Conservation (phyloP, 2,888 invertebrate genomes). For the Anorthoa munda region DNA sequence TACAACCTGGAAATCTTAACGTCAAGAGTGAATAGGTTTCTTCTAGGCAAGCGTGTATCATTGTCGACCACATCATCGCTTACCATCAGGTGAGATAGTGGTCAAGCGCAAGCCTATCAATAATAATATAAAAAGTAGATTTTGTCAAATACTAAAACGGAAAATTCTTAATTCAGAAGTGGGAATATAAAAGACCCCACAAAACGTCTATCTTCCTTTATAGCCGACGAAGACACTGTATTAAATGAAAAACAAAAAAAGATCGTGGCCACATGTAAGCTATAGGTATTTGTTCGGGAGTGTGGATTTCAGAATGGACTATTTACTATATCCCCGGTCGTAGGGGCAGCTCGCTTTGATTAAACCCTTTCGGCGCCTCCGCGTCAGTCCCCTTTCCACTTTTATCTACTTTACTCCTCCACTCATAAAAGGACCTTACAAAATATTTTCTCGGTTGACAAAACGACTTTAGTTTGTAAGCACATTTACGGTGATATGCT, state of each 20-base stretch:
- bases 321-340: constrained; percentile 82
- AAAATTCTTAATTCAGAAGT: too few species aligned
- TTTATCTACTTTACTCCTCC: constrained; percentile 79
- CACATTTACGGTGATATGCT: too few species aligned
- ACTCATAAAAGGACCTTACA: constrained; percentile 78
- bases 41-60: too few species aligned
- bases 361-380: constrained; percentile 82
- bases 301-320: constrained; percentile 67
- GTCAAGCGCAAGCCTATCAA: too few species aligned
- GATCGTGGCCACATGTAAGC: constrained; percentile 38
- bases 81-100: too few species aligned
- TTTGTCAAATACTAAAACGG: too few species aligned
- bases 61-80: too few species aligned
- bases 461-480: too few species aligned
- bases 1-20: too few species aligned
- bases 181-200: background rate
- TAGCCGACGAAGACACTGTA: constrained; percentile 20
- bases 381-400: constrained; percentile 78
- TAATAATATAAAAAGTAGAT: too few species aligned
- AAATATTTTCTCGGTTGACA: constrained; percentile 75
- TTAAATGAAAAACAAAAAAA: constrained; percentile 47
- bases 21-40: too few species aligned
- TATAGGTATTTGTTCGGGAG: constrained; percentile 55
- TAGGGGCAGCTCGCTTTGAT: constrained; percentile 83
- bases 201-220: background rate